Percentiles rank a stretch among this genome's conserved stretches.
Evolutionary conservation across 1,140 invertebrate species (phyloP).

Genomic region (Lordiphosa mommai): DNA sequence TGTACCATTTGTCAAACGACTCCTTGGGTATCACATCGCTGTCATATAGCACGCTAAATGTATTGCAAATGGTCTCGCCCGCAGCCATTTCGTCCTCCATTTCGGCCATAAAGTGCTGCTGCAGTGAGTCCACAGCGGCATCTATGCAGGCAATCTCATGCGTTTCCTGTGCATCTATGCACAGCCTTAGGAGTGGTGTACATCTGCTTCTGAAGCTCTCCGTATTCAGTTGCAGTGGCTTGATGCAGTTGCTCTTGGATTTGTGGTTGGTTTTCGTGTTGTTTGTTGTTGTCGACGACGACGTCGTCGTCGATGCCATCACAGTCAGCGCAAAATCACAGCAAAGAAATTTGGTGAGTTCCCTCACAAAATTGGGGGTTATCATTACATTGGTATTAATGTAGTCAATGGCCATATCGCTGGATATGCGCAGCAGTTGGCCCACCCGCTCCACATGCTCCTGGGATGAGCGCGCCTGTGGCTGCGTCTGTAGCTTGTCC

Average conservation of each 20-base stretch:
- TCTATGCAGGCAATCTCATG: slow-evolving; percentile 64
- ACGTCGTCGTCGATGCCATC: slow-evolving; percentile 17
- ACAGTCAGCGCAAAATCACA: slow-evolving; percentile 72
- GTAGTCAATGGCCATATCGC: slow-evolving; percentile 70
- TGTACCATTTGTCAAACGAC: slow-evolving; percentile 65
- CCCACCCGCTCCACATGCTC: slow-evolving; percentile 66
- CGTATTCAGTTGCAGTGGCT: slow-evolving; percentile 45
- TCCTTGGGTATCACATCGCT: slow-evolving; percentile 63
- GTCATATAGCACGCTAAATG: slow-evolving; percentile 54
- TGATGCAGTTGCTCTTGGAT: slow-evolving; percentile 4
- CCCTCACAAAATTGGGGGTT: slow-evolving; percentile 54
- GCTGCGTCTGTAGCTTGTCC: slow-evolving; percentile 10
- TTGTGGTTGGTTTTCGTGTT: slow-evolving; percentile 19
- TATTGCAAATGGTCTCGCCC: slow-evolving; percentile 53
- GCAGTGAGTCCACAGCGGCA: slow-evolving; percentile 52
- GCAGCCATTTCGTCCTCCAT: slow-evolving; percentile 51
- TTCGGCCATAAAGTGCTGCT: slow-evolving; percentile 52
- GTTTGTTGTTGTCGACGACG: slow-evolving; percentile 18
- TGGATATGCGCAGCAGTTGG: slow-evolving; percentile 41
- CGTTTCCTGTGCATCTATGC: slow-evolving; percentile 61
- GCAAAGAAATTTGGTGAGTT: slow-evolving; percentile 70
- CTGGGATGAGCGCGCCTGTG: slow-evolving; percentile 27
- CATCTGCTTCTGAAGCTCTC: slow-evolving; percentile 49
- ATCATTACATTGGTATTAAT: slow-evolving; percentile 74
- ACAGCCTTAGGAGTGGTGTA: slow-evolving; percentile 52